Base-by-base conservation (phyloP, 2,797 vertebrate species). In the Acomys russatus region DNA sequence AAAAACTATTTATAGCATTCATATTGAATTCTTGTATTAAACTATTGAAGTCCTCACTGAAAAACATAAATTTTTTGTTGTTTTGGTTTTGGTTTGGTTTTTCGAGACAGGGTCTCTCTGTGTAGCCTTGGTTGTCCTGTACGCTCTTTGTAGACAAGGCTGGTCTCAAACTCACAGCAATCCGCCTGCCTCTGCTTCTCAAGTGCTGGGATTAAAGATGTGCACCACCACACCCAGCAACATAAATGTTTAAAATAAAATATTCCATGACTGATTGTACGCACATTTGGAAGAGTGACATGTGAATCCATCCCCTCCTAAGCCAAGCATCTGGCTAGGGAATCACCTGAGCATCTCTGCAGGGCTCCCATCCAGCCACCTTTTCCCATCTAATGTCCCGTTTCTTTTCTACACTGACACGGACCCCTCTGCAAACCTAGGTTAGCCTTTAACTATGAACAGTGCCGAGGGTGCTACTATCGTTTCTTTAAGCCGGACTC, bases 11-110 rank as follows among this genome's bases (percentile, higher is more conserved):
- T 3, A 70, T 66, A 6, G 38, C 95, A 89, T 44, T 68, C n/a
- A 68, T 68, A 68, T 86, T 90, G 28, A 76, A 18, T 18, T 94
- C 35, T 94, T 92, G 76, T 59, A 64, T 33, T 95, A 94, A 90
- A 86, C 82, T 63, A 71, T 86, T 56, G 56, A 92, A 92, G 90
- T 78, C 25, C 15, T 83, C 68, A 79, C 28, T 59, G 9, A 86
- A 95, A 95, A 12, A 38, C 51, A 87, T 54, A 70, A 17, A 1
- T 44, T 44, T 44, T 44, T 44, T 44, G 44, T 44, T 44, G 44
- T 44, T 44, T 44, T 44, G 44, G 44, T 44, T 44, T 44, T 44
- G 44, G 44, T 44, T 44, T 44, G 44, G 44, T 44, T 44, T 44
- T 44, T 44, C 44, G 44, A 44, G 44, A 44, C 44, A 44, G 44